These are phyloP conservation scores for Zootermopsis nevadensis DNA, from an alignment of 2,888 invertebrate genomes.

Conservation along the genomic window DNA sequence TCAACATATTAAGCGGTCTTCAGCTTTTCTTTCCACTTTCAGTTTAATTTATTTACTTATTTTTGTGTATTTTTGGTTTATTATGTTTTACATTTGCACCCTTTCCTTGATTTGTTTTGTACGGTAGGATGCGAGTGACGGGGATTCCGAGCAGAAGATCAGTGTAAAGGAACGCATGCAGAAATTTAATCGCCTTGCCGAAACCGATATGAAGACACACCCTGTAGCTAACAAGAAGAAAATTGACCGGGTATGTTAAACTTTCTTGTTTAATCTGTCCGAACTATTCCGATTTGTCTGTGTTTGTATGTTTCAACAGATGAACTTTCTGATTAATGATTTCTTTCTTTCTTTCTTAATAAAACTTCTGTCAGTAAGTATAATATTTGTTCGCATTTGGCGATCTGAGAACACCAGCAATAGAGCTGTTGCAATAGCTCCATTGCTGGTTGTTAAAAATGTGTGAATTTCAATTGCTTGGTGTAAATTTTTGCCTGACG, in stretches of 20 bases:
- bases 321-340: no score
- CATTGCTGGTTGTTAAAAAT: no score
- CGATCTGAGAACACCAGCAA: no score
- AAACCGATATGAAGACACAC: constrained; percentile 63
- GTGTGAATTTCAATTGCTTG: no score
- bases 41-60: background rate
- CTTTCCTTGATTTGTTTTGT: constrained; percentile 42
- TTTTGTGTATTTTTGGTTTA: constrained; percentile 21
- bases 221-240: constrained; percentile 65
- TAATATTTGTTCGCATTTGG: no score
- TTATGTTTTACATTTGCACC: background rate
- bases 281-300: background rate
- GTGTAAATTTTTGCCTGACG: no score
- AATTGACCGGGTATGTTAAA: constrained; percentile 70
- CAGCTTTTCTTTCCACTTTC: no score
- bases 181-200: constrained; percentile 92
- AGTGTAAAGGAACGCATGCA: constrained; percentile 93
- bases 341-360: no score
- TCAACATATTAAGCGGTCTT: no score
- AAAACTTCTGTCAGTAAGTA: no score
- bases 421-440: no score
- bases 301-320: background rate
- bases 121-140: constrained; percentile 41
- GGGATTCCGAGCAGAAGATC: constrained; percentile 68
- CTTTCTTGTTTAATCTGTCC: background rate